Evolutionary conservation across 2,113 vertebrate genomes (phyloP).

Genomic region (Callocephalon fimbriatum): DNA sequence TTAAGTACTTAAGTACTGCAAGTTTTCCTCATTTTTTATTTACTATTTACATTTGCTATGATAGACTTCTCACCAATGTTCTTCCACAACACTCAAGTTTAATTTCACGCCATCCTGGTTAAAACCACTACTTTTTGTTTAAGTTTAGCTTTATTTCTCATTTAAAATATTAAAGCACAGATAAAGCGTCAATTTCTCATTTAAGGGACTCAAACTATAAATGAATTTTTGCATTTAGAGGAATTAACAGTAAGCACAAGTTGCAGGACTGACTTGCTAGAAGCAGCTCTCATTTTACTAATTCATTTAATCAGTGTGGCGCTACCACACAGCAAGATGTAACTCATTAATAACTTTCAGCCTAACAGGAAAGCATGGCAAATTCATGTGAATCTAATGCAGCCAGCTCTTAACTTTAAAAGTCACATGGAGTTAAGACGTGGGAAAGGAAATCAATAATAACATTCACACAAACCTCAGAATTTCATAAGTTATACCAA

Average conservation of each 20-base stretch:
- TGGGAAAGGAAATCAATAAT: not conserved
- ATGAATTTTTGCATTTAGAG: not conserved
- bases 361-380: constrained; percentile 36
- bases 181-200: not conserved
- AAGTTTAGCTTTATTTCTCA: not conserved
- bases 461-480: not conserved
- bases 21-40: not conserved
- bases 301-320: not conserved
- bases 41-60: not conserved
- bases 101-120: not conserved
- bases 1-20: not conserved
- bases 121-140: not conserved
- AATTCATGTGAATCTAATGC: constrained; percentile 17
- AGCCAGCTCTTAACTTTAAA: not conserved
- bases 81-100: not conserved
- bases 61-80: not conserved
- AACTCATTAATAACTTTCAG: constrained; percentile 37
- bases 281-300: constrained; percentile 16
- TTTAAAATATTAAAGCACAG: not conserved
- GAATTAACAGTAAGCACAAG: not conserved
- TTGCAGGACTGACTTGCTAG: not conserved
- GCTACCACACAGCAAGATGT: constrained; percentile 32
- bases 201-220: not conserved
- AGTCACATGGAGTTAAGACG: constrained; percentile 39
- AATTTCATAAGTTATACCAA: not conserved